Evolutionary conservation across 2,888 invertebrate species (phyloP).

Genomic region (Criorhina ranunculi): DNA sequence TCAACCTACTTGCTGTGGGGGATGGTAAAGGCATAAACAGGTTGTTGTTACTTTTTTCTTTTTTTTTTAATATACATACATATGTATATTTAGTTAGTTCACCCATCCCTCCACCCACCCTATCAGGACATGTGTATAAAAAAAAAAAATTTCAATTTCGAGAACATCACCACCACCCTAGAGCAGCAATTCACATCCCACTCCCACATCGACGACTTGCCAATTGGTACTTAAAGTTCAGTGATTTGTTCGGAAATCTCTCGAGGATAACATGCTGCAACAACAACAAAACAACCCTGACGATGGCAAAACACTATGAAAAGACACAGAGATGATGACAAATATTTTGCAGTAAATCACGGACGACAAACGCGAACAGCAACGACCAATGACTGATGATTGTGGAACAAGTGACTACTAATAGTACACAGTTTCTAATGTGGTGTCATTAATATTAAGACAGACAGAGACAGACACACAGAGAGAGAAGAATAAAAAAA

Average conservation of each 20-base stretch:
- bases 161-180: not conserved
- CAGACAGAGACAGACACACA: not conserved
- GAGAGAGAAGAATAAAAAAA: conserved; percentile 1
- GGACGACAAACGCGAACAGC: conserved; percentile 38
- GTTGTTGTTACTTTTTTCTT: not conserved
- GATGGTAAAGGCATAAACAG: not conserved
- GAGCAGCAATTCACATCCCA: too few relatives aligned
- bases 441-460: conserved; percentile 56
- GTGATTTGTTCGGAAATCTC: conserved; percentile 45
- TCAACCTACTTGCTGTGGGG: conserved; percentile 16
- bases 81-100: not conserved
- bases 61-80: conserved; percentile 26
- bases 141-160: conserved; percentile 5
- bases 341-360: conserved; percentile 67
- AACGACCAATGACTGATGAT: conserved; percentile 66
- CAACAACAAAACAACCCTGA: not conserved
- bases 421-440: conserved; percentile 68
- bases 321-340: conserved; percentile 62
- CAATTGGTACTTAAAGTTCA: conserved; percentile 62
- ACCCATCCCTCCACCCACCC: not conserved
- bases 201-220: conserved; percentile 39
- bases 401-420: conserved; percentile 68
- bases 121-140: not conserved
- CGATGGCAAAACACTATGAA: conserved; percentile 39
- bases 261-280: conserved; percentile 24